phyloP scores from a whole-genome alignment of 2,797 vertebrate genomes.

The Oreonectes daqikongensis region DNA sequence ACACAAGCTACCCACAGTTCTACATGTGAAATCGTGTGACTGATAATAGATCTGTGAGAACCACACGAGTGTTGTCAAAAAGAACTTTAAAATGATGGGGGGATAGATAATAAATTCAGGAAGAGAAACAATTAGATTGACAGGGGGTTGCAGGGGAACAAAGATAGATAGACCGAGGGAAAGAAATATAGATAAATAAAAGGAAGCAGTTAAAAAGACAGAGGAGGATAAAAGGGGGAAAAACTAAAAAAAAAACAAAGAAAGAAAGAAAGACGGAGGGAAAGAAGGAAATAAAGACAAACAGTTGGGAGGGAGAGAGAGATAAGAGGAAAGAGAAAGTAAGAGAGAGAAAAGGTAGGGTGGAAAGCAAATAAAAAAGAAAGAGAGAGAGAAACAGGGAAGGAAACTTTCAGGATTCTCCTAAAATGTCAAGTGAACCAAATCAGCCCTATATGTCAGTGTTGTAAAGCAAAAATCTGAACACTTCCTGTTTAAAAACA shows the following conservation, averaged over 20 bases:
- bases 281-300: too few relatives aligned
- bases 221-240: too few relatives aligned
- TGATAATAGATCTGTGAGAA: slow-evolving; percentile 24
- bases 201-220: too few relatives aligned
- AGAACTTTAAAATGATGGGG: not conserved
- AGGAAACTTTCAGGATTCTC: not conserved
- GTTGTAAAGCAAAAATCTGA: not conserved
- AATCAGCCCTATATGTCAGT: not conserved
- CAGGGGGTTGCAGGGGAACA: too few relatives aligned
- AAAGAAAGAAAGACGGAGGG: too few relatives aligned
- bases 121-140: too few relatives aligned
- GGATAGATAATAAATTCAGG: too few relatives aligned
- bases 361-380: not conserved
- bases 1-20: slow-evolving; percentile 3
- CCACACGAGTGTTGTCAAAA: not conserved
- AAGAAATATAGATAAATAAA: too few relatives aligned
- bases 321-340: too few relatives aligned
- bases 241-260: too few relatives aligned
- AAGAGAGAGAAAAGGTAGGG: not conserved
- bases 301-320: too few relatives aligned
- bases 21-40: not conserved
- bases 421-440: not conserved
- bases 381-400: not conserved
- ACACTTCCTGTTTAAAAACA: not conserved
- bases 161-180: too few relatives aligned